Percentiles rank a stretch among this genome's conserved stretches.
Conservation (phyloP, 2,888 invertebrate genomes). For the Perizoma affinitatum region DNA sequence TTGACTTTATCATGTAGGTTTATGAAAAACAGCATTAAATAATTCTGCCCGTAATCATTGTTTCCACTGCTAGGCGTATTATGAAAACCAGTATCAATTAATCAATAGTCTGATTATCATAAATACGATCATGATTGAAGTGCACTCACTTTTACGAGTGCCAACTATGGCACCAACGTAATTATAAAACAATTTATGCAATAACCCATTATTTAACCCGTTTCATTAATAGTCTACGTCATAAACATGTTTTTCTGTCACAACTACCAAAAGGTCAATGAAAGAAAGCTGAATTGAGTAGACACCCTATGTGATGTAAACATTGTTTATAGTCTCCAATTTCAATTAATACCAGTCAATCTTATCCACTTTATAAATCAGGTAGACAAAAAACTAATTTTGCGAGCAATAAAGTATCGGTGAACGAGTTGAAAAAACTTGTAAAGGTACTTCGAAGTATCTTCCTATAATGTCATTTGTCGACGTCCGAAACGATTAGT, state of each 20-base stretch:
- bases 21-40: too few species aligned
- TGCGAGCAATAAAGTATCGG: slow-evolving; percentile 24
- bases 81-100: too few species aligned
- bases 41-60: too few species aligned
- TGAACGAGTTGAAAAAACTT: slow-evolving; percentile 28
- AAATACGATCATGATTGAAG: neutral
- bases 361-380: slow-evolving; percentile 18
- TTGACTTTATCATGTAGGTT: too few species aligned
- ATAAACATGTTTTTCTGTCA: slow-evolving; percentile 52
- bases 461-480: slow-evolving; percentile 62
- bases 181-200: slow-evolving; percentile 45
- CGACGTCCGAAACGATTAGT: slow-evolving; percentile 40
- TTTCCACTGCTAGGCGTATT: too few species aligned
- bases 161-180: slow-evolving; percentile 29
- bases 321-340: slow-evolving; percentile 26
- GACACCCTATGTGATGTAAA: slow-evolving; percentile 34
- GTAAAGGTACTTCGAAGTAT: slow-evolving; percentile 41
- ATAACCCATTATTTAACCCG: slow-evolving; percentile 42
- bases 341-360: slow-evolving; percentile 33
- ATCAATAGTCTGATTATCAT: neutral
- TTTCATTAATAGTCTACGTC: slow-evolving; percentile 48
- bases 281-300: slow-evolving; percentile 61
- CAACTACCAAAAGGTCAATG: slow-evolving; percentile 65
- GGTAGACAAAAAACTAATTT: slow-evolving; percentile 29
- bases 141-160: slow-evolving; percentile 16